phyloP scores from a whole-genome alignment of 2,888 invertebrate species.

The Vanessa cardui region DNA sequence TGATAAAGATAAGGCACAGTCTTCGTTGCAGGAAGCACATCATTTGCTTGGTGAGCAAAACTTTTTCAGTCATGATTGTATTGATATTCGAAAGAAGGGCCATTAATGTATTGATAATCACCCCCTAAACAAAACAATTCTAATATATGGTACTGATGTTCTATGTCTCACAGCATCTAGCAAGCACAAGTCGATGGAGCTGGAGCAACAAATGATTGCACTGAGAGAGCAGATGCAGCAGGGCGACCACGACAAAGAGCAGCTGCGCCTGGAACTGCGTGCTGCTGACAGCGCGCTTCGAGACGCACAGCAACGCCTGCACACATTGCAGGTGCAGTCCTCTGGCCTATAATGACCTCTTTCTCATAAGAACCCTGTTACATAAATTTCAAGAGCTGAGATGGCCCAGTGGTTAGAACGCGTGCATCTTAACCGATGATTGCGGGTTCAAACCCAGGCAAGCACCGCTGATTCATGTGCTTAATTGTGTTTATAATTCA shows the following conservation, averaged over 20 bases:
- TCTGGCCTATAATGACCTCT: too few species aligned
- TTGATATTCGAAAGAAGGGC: too few species aligned
- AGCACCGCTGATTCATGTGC: too few species aligned
- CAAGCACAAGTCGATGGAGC: constrained; percentile 70
- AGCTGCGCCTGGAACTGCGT: constrained; percentile 67
- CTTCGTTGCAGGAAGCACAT: constrained; percentile 84
- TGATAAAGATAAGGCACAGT: constrained; percentile 83
- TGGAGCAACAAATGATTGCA: constrained; percentile 66
- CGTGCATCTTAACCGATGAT: too few species aligned
- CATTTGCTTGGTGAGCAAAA: constrained; percentile 81
- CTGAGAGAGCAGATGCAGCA: constrained; percentile 60
- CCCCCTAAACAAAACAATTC: too few species aligned
- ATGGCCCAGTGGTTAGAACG: too few species aligned
- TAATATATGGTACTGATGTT: background rate
- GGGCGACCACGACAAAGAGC: constrained; percentile 69
- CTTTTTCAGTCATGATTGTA: too few species aligned
- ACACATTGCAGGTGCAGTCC: constrained; percentile 63
- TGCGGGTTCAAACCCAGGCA: too few species aligned
- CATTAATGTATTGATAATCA: too few species aligned
- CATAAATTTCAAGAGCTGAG: too few species aligned
- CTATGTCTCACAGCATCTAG: constrained; percentile 60
- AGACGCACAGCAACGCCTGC: constrained; percentile 72
- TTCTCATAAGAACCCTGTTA: too few species aligned
- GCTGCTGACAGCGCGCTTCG: constrained; percentile 70
- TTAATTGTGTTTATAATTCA: too few species aligned